A percentile compares a stretch with the other conserved stretches of the same genome.
Conservation (phyloP, 2,113 vertebrate genomes). For the Cyphomyrus plagiostoma region DNA sequence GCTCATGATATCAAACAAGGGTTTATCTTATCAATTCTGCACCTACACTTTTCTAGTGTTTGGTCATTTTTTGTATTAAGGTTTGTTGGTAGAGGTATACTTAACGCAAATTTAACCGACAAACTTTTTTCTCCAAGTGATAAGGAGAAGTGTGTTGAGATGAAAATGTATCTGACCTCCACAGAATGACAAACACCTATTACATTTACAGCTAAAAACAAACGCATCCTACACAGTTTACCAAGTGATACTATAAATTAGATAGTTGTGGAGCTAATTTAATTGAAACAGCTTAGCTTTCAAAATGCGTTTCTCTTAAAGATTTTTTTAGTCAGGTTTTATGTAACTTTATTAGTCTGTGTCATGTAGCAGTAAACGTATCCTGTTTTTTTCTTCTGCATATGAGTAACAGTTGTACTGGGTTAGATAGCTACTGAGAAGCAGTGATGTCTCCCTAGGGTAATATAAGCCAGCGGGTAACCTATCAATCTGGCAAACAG, state of each 20-base stretch:
- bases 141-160: neutral
- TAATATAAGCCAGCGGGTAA: neutral
- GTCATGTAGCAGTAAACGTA: neutral
- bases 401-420: neutral
- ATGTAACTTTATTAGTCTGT: neutral
- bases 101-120: constrained; percentile 1
- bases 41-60: neutral
- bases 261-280: too few relatives aligned
- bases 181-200: neutral
- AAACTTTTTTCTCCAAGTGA: too few relatives aligned
- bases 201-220: neutral
- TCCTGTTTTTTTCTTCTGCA: neutral
- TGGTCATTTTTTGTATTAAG: neutral
- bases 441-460: neutral
- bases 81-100: constrained; percentile 1
- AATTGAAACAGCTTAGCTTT: neutral
- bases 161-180: neutral
- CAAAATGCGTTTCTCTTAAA: neutral
- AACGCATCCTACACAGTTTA: neutral
- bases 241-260: neutral
- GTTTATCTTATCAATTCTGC: neutral
- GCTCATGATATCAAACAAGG: neutral
- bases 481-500: constrained; percentile 7
- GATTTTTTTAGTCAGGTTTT: neutral
- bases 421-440: neutral